phyloP scores from a whole-genome alignment of 2,797 vertebrate genomes.

The Gobio occitaniae region DNA sequence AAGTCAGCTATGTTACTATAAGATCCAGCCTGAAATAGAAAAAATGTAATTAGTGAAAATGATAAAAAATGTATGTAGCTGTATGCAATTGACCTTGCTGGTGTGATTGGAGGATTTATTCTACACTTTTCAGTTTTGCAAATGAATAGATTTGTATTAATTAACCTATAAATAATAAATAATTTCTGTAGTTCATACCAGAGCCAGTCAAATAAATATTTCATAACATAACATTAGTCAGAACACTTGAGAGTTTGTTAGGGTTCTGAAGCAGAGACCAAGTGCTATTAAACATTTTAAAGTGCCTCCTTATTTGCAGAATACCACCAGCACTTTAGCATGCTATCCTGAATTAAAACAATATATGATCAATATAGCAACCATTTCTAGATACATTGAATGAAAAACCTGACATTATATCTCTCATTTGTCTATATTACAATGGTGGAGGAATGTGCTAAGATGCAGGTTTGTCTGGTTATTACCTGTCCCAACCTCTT shows the following conservation, averaged over 20 bases:
- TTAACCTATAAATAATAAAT: slow-evolving; percentile 19
- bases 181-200: neutral
- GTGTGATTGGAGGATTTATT: neutral
- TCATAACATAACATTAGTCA: slow-evolving; percentile 11
- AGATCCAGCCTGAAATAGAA: neutral
- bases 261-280: neutral
- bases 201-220: slow-evolving; percentile 11
- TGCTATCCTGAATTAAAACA: neutral
- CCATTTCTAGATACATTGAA: neutral
- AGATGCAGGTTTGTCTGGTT: slow-evolving; percentile 14
- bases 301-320: neutral
- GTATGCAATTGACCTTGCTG: neutral
- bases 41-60: neutral
- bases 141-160: slow-evolving; percentile 23
- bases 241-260: neutral
- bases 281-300: neutral
- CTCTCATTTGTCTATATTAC: slow-evolving; percentile 3
- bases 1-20: neutral
- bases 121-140: neutral
- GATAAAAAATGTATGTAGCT: neutral
- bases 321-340: neutral
- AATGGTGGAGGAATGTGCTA: neutral
- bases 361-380: neutral
- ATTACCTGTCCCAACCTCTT: neutral
- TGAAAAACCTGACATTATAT: neutral